Evolutionary conservation across 2,797 vertebrate genomes (phyloP).

Genomic region (Acestrorhynchus altus): DNA sequence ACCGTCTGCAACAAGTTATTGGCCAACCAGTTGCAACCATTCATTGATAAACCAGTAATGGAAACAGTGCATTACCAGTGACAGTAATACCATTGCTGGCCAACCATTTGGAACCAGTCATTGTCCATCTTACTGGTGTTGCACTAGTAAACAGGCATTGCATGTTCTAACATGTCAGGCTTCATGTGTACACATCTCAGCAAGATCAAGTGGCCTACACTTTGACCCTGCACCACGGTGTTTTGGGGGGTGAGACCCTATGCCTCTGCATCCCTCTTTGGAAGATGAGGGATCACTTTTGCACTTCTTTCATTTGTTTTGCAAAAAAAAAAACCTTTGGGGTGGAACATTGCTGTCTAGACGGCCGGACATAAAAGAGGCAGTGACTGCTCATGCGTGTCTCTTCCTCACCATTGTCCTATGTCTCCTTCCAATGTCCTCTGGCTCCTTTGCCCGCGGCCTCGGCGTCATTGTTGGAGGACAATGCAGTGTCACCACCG

Average conservation of each 20-base stretch:
- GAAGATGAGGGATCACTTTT: slow-evolving; percentile 38
- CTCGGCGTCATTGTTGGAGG: slow-evolving; percentile 74
- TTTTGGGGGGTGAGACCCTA: slow-evolving; percentile 1
- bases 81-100: too few species aligned
- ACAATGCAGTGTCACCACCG: slow-evolving; percentile 79
- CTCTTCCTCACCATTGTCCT: slow-evolving; percentile 74
- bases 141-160: not conserved
- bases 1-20: too few species aligned
- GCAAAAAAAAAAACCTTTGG: slow-evolving; percentile 40
- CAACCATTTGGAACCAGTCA: not conserved
- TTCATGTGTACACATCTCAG: not conserved
- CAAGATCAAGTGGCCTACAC: slow-evolving; percentile 2
- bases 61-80: too few species aligned
- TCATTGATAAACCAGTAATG: too few species aligned
- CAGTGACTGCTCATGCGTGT: slow-evolving; percentile 64
- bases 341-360: slow-evolving; percentile 77
- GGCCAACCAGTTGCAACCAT: too few species aligned
- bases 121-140: not conserved
- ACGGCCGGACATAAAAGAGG: slow-evolving; percentile 73
- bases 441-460: slow-evolving; percentile 69
- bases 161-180: not conserved
- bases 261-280: not conserved
- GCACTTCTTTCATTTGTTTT: slow-evolving; percentile 54
- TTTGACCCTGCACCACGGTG: slow-evolving; percentile 9
- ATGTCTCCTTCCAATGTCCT: slow-evolving; percentile 49